These are phyloP conservation scores for Sitophilus oryzae DNA, from an alignment of 1,140 invertebrate species.

Conservation along the genomic window DNA sequence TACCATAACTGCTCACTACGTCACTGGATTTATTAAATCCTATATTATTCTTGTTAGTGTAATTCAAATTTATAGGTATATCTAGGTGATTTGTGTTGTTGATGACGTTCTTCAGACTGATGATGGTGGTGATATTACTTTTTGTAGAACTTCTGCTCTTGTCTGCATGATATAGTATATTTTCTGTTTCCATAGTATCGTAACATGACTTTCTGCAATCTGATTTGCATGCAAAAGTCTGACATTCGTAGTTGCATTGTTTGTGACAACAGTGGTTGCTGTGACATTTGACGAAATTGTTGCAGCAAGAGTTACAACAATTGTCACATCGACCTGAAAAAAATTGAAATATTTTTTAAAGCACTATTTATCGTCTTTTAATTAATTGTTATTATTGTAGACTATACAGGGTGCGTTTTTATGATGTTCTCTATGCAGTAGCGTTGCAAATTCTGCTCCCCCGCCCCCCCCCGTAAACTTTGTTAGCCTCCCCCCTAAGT, in stretches of 20 bases:
- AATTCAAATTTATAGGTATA: slow-evolving; percentile 37
- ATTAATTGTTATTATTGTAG: no score
- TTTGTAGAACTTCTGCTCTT: background rate
- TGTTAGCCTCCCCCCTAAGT: no score
- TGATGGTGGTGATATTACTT: slow-evolving; percentile 42
- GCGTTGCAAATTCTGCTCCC: no score
- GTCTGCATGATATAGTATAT: background rate
- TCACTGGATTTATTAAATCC: no score
- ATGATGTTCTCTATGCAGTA: no score
- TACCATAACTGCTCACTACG: background rate
- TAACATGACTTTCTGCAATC: slow-evolving; percentile 32
- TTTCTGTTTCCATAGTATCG: slow-evolving; percentile 3
- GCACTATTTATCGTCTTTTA: no score
- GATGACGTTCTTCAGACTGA: slow-evolving; percentile 38
- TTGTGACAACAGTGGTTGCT: slow-evolving; percentile 36
- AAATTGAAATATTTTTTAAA: no score
- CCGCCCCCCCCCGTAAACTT: no score
- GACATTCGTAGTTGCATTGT: slow-evolving; percentile 33
- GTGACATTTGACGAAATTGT: slow-evolving; percentile 26
- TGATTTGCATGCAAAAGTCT: slow-evolving; percentile 26
- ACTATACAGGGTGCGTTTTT: no score
- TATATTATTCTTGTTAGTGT: slow-evolving; percentile 39
- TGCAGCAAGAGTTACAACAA: slow-evolving; percentile 31
- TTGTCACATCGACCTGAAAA: slow-evolving; percentile 21
- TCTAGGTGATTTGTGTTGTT: slow-evolving; percentile 41